These are phyloP conservation scores for Micromesistius poutassou DNA, from an alignment of 2,797 vertebrate genomes.

Conservation along the genomic window DNA sequence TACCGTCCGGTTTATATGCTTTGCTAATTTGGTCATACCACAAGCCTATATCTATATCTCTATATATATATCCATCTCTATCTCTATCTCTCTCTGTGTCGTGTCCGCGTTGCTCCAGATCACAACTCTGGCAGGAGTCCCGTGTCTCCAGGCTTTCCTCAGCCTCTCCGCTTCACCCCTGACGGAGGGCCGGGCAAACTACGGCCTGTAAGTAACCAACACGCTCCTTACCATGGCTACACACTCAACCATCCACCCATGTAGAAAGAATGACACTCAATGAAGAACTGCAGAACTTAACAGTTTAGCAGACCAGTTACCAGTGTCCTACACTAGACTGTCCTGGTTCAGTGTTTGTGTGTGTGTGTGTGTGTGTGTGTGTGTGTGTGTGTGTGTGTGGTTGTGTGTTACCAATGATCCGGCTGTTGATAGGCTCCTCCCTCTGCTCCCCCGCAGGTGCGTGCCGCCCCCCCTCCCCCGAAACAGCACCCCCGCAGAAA, in stretches of 20 bases:
- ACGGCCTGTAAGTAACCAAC: slow-evolving; percentile 82
- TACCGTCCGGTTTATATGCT: neutral
- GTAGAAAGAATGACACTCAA: no score
- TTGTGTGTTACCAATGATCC: neutral
- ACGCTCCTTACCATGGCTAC: neutral
- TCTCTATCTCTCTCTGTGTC: slow-evolving; percentile 2
- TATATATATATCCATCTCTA: neutral
- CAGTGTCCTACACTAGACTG: neutral
- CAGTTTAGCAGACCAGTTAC: neutral
- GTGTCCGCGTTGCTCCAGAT: slow-evolving; percentile 68
- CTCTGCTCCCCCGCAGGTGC: slow-evolving; percentile 74
- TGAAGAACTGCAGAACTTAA: neutral
- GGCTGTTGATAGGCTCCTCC: neutral
- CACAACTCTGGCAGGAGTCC: slow-evolving; percentile 81
- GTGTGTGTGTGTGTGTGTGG: no score
- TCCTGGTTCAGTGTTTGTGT: neutral
- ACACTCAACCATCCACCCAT: neutral
- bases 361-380: no score
- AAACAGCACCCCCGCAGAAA: slow-evolving; percentile 85
- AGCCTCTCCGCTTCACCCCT: slow-evolving; percentile 77
- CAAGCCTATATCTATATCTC: neutral
- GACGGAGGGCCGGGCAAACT: slow-evolving; percentile 88
- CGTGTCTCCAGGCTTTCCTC: slow-evolving; percentile 84
- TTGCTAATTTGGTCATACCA: neutral
- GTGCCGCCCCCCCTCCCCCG: slow-evolving; percentile 92